These are phyloP conservation scores for Bactericera cockerelli DNA, from an alignment of 1,140 invertebrate species.

Conservation along the genomic window DNA sequence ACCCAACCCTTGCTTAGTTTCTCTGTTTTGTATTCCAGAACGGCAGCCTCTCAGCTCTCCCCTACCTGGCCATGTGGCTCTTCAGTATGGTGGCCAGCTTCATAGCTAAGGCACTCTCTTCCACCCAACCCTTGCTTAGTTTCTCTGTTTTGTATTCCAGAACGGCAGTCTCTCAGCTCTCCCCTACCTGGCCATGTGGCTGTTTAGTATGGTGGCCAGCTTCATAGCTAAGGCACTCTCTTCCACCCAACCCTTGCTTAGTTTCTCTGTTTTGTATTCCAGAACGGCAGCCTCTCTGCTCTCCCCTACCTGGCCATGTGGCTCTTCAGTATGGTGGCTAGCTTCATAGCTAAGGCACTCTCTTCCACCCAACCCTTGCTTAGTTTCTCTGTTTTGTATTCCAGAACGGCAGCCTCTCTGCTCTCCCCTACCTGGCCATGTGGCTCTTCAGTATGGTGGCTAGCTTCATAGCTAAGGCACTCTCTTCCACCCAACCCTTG, in stretches of 20 bases:
- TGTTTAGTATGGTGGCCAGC: no score
- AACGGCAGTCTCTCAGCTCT: slow-evolving; percentile 59
- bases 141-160: slow-evolving; percentile 59
- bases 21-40: slow-evolving; percentile 40
- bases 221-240: no score
- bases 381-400: slow-evolving; percentile 25
- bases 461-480: no score
- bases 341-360: no score
- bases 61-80: slow-evolving; percentile 74
- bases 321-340: no score
- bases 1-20: not conserved
- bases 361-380: not conserved
- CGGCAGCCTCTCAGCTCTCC: slow-evolving; percentile 58
- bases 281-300: slow-evolving; percentile 54
- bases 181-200: slow-evolving; percentile 54
- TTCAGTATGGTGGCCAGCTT: slow-evolving; percentile 72
- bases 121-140: slow-evolving; percentile 53
- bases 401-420: slow-evolving; percentile 61
- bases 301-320: slow-evolving; percentile 57
- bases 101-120: no score
- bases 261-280: slow-evolving; percentile 61
- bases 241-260: slow-evolving; percentile 55
- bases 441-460: slow-evolving; percentile 74
- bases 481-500: not conserved
- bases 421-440: slow-evolving; percentile 70